Evolutionary conservation across 92 coral and sea anemone species (phyloP).

Genomic region (Phenganax subtilis): DNA sequence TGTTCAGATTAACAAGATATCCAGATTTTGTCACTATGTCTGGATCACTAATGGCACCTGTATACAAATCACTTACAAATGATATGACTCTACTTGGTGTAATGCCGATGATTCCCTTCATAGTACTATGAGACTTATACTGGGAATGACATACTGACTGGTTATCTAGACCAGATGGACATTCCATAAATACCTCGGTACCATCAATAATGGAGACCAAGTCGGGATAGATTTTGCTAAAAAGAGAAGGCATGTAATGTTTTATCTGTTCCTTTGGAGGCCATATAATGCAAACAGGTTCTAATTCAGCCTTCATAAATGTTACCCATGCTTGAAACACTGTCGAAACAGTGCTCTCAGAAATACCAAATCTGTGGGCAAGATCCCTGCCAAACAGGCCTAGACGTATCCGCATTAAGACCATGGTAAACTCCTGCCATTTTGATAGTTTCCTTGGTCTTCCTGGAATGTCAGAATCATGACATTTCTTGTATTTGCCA

Average conservation of each 20-base stretch:
- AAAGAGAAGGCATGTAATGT: constrained; percentile 15
- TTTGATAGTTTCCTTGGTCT: constrained; percentile 3
- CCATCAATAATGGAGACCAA: constrained; percentile 29
- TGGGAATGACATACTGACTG: constrained; percentile 30
- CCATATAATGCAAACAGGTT: constrained; percentile 26
- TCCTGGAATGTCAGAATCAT: not conserved
- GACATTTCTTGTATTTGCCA: not conserved
- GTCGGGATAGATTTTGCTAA: constrained; percentile 20
- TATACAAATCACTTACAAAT: constrained; percentile 11
- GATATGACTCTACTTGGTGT: constrained; percentile 38
- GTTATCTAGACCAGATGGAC: constrained; percentile 37
- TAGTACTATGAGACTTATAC: constrained; percentile 25
- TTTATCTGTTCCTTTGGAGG: constrained; percentile 7
- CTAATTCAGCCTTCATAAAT: constrained; percentile 21
- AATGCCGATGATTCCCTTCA: constrained; percentile 36
- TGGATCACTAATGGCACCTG: constrained; percentile 28
- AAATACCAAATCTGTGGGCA: constrained; percentile 18
- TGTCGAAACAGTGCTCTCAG: constrained; percentile 13
- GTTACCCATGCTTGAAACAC: constrained; percentile 16
- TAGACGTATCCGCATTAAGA: constrained; percentile 1
- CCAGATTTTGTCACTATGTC: constrained; percentile 46
- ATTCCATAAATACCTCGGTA: constrained; percentile 36
- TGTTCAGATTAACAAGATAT: constrained; percentile 23
- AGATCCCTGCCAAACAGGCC: constrained; percentile 3
- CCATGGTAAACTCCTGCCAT: constrained; percentile 26